Evolutionary conservation across 1,140 invertebrate genomes (phyloP).

Genomic region (Papilio aristodemus): DNA sequence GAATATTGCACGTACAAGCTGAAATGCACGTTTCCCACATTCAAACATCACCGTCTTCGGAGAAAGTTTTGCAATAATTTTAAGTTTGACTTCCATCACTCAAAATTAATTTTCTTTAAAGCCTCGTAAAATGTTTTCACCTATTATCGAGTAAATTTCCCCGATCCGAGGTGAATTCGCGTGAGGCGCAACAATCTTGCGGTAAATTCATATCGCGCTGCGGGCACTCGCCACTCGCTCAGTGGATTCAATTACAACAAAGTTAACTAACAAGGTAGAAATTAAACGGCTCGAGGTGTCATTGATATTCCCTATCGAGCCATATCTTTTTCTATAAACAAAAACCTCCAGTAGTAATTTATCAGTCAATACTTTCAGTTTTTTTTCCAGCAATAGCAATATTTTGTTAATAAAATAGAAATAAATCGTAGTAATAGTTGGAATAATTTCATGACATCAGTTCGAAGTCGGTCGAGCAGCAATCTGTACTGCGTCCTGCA

Average conservation of each 20-base stretch:
- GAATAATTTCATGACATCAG: neutral
- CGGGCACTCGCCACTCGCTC: no score
- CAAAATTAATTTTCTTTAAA: neutral
- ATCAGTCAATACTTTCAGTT: neutral
- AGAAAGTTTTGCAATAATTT: neutral
- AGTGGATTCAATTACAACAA: constrained; percentile 14
- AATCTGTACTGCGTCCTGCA: neutral
- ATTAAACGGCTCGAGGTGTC: neutral
- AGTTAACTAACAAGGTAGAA: constrained; percentile 9
- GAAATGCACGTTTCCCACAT: neutral
- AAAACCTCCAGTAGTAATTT: no score
- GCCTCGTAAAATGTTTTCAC: neutral
- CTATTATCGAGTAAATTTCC: neutral
- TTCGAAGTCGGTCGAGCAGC: neutral
- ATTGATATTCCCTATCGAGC: neutral
- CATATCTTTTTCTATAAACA: no score
- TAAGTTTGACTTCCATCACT: neutral
- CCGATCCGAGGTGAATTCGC: neutral
- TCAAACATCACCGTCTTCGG: neutral
- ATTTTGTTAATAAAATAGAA: neutral
- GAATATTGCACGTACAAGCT: constrained; percentile 2
- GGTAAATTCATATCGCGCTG: neutral
- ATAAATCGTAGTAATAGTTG: neutral
- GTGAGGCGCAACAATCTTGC: neutral
- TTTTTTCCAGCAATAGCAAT: neutral